phyloP scores from a whole-genome alignment of 2,888 invertebrate genomes.

The Oscheius sp. region DNA sequence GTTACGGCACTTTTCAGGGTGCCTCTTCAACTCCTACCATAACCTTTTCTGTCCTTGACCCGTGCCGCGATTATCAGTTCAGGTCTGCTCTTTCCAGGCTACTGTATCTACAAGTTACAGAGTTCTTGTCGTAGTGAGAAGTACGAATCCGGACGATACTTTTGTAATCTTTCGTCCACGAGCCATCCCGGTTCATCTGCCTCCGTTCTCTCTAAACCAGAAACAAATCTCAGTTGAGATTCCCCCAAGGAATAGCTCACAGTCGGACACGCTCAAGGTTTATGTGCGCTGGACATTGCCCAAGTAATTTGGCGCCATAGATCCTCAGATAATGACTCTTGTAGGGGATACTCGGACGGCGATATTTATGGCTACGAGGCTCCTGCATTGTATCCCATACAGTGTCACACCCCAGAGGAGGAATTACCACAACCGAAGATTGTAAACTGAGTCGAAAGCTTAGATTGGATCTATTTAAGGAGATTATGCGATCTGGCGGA shows the following conservation, averaged over 20 bases:
- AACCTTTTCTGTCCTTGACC: slow-evolving; percentile 66
- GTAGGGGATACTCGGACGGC: slow-evolving; percentile 61
- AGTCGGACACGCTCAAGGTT: slow-evolving; percentile 32
- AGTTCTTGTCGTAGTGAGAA: slow-evolving; percentile 61
- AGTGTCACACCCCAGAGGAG: slow-evolving; percentile 66
- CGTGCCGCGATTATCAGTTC: slow-evolving; percentile 71
- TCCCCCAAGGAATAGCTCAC: slow-evolving; percentile 25
- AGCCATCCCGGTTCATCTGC: slow-evolving; percentile 63
- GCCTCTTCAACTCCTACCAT: slow-evolving; percentile 65
- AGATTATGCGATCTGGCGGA: slow-evolving; percentile 66
- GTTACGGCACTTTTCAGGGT: slow-evolving; percentile 53
- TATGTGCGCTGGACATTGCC: slow-evolving; percentile 52
- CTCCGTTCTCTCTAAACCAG: slow-evolving; percentile 58
- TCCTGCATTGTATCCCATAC: slow-evolving; percentile 67
- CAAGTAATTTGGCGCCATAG: slow-evolving; percentile 12
- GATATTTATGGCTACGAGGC: slow-evolving; percentile 69
- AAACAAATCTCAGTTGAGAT: slow-evolving; percentile 36
- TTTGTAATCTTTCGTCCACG: slow-evolving; percentile 61
- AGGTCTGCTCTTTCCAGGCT: slow-evolving; percentile 29
- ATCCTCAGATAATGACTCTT: slow-evolving; percentile 17
- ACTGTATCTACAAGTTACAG: slow-evolving; percentile 1
- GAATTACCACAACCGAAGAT: slow-evolving; percentile 59
- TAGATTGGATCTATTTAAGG: slow-evolving; percentile 35
- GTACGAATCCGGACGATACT: slow-evolving; percentile 55
- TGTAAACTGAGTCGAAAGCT: slow-evolving; percentile 32